Evolutionary conservation across 2,888 invertebrate genomes (phyloP).

Genomic region (Acanthosoma haemorrhoidale): DNA sequence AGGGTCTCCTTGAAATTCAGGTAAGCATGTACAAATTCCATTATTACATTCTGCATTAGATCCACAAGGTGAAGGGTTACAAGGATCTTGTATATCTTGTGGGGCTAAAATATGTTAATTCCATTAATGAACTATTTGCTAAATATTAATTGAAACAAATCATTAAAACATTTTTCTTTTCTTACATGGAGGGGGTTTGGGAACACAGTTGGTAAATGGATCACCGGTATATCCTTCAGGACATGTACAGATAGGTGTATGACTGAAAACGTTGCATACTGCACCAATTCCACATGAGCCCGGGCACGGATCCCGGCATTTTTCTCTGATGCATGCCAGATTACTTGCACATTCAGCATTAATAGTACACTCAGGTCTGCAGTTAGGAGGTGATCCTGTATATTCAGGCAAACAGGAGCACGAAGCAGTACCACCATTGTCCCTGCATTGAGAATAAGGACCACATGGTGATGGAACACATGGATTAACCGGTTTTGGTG

Average conservation of each 20-base stretch:
- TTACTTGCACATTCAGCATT: slow-evolving; percentile 61
- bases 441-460: slow-evolving; percentile 69
- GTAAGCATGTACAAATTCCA: slow-evolving; percentile 67
- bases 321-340: slow-evolving; percentile 64
- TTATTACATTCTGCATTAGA: slow-evolving; percentile 68
- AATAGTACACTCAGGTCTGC: slow-evolving; percentile 72
- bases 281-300: slow-evolving; percentile 74
- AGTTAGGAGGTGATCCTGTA: slow-evolving; percentile 69
- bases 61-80: slow-evolving; percentile 73
- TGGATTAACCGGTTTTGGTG: slow-evolving; percentile 49
- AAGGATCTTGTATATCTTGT: slow-evolving; percentile 52
- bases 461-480: slow-evolving; percentile 76
- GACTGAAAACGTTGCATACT: slow-evolving; percentile 73
- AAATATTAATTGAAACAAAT: neutral
- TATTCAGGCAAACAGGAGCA: slow-evolving; percentile 69
- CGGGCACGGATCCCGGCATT: slow-evolving; percentile 66
- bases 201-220: slow-evolving; percentile 64
- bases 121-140: neutral
- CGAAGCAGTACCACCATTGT: slow-evolving; percentile 66
- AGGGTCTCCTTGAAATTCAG: slow-evolving; percentile 66
- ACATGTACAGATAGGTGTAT: slow-evolving; percentile 73
- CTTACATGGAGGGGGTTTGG: slow-evolving; percentile 49
- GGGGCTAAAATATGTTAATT: slow-evolving; percentile 43
- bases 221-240: slow-evolving; percentile 69
- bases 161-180: too few species aligned